Percentiles rank a stretch among this genome's conserved stretches.
Evolutionary conservation across 2,797 vertebrate genomes (phyloP).

Genomic region (Esox lucius): DNA sequence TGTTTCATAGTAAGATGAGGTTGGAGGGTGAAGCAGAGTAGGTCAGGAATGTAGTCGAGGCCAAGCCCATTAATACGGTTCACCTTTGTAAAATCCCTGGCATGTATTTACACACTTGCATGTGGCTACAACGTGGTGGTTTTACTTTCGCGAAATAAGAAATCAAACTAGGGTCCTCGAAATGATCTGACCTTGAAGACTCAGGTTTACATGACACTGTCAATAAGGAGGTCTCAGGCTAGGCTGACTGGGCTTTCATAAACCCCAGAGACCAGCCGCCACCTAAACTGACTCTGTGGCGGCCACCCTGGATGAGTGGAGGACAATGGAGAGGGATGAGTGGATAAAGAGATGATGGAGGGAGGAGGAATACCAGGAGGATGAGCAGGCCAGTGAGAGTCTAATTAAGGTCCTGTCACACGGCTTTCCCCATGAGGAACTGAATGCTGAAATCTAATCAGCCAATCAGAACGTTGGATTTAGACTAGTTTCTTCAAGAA

Average conservation of each 20-base stretch:
- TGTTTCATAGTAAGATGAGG: conserved; percentile 35
- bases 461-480: conserved; percentile 28
- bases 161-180: too few relatives aligned
- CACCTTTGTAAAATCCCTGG: conserved; percentile 73
- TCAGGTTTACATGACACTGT: conserved; percentile 12
- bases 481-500: conserved; percentile 22
- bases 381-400: conserved; percentile 20
- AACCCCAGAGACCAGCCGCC: conserved; percentile 19
- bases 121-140: too few relatives aligned
- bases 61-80: conserved; percentile 39
- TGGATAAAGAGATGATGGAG: conserved; percentile 22
- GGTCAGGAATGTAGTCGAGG: conserved; percentile 60
- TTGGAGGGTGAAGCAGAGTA: conserved; percentile 43
- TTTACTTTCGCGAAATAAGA: too few relatives aligned
- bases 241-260: conserved; percentile 29
- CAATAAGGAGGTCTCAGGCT: conserved; percentile 30
- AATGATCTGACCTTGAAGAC: too few relatives aligned
- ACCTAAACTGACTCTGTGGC: conserved; percentile 43
- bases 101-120: conserved; percentile 18
- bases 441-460: conserved; percentile 15
- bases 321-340: not conserved
- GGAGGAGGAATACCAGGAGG: conserved; percentile 7
- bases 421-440: conserved; percentile 10
- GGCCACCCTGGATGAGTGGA: conserved; percentile 17
- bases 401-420: conserved; percentile 27